Base-by-base conservation (phyloP, 2,888 invertebrate genomes). In the Epicampocera succincta region DNA sequence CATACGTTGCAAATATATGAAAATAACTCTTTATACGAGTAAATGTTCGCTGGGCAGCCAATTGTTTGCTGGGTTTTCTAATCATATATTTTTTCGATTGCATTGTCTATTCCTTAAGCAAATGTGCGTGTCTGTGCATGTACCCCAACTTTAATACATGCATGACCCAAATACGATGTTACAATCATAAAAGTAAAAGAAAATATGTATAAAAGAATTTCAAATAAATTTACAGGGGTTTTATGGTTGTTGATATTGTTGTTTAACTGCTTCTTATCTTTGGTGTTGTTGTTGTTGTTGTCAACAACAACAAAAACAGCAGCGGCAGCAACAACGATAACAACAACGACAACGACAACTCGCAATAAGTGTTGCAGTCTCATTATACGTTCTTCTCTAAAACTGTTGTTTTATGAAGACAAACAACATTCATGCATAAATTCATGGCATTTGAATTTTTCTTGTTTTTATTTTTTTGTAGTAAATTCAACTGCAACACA, bases 391-490 rank as follows among this genome's bases (percentile, higher is more conserved):
- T 13, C 40, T 52, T 71, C 17, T 42, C 17, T 29, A 29, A 63
- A 63, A 38, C 54, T 25, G 66, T 42, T 66, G 58, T 54, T 74
- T 69, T 56, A 54, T 44, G 56, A 33, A 74, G 75, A 72, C 66
- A 79, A 73, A 73, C 78, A 73, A 66, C 65, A 72, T 78, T 78
- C 65, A 78, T 78, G 72, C 76, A 76, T 65, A 80, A 74, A 69
- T 80, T 61, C 12, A 56, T 58, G 40, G 75, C 58, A 69, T 65
- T 63, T 63, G 38, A 54, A 46, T 42, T 21, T 29, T 58, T 33
- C 29, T 29, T 29, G 3, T 29, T 29, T 29, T 29, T 6, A 4
- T 29, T 29, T 33, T 33, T 9, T 33, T 52, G 13, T 54, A 40
- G 58, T 38, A 44, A 79, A 40, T 66, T 54, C 68, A 65, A 65